Evolutionary conservation across 2,113 vertebrate species (phyloP).

Genomic region (Lepus europaeus): DNA sequence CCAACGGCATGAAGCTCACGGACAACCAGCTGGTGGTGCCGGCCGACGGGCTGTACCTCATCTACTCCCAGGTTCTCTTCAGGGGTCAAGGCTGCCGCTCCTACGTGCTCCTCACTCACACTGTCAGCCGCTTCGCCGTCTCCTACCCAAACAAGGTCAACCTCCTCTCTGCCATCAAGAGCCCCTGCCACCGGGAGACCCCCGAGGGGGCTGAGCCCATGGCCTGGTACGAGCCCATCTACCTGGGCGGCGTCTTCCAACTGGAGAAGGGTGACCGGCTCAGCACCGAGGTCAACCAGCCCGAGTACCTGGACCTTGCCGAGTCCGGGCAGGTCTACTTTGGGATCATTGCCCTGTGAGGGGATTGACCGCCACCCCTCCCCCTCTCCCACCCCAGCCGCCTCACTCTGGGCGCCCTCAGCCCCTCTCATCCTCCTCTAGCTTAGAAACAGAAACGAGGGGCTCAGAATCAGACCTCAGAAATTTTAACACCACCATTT

Average conservation of each 20-base stretch:
- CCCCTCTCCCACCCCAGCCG: accelerated
- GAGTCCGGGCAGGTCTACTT: conserved; percentile 82
- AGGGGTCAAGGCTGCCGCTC: conserved; percentile 69
- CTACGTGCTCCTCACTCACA: conserved; percentile 79
- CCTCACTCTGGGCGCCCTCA: background rate
- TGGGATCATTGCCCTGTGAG: conserved; percentile 84
- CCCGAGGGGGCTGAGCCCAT: background rate
- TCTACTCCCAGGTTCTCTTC: conserved; percentile 87
- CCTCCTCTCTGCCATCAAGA: conserved; percentile 84
- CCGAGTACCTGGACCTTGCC: conserved; percentile 17
- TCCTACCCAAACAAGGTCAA: conserved; percentile 55
- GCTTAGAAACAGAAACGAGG: conserved; percentile 26
- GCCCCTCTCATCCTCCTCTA: background rate
- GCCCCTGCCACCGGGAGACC: conserved; percentile 77
- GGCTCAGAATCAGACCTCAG: background rate
- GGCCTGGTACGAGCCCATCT: conserved; percentile 84
- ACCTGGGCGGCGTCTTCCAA: conserved; percentile 85
- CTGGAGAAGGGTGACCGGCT: conserved; percentile 79
- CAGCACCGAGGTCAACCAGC: conserved; percentile 70
- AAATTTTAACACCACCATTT: conserved; percentile 25
- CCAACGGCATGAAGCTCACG: conserved; percentile 61
- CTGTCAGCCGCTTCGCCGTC: background rate
- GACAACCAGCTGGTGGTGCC: conserved; percentile 83
- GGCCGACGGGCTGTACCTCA: conserved; percentile 79
- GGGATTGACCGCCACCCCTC: accelerated